A percentile compares a stretch with the other conserved stretches of the same genome.
Evolutionary conservation across 2,113 vertebrate species (phyloP).

Genomic region (Hippocampus zosterae): DNA sequence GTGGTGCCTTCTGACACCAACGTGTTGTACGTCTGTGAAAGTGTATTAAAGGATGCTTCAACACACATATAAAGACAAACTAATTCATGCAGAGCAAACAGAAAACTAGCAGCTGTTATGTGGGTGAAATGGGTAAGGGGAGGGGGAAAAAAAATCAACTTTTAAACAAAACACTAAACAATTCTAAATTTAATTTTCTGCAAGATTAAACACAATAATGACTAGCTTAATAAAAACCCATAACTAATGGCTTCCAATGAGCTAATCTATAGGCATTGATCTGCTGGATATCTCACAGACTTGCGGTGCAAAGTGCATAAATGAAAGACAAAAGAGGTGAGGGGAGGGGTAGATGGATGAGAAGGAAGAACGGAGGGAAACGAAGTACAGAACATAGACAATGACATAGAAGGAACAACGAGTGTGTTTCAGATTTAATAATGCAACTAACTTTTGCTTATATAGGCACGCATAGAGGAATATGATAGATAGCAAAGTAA

Average conservation of each 20-base stretch:
- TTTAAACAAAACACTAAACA: conserved; percentile 81
- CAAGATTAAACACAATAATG: conserved; percentile 88
- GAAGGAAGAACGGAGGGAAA: conserved; percentile 4
- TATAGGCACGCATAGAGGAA: neutral
- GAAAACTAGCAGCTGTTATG: conserved; percentile 56
- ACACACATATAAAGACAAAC: conserved; percentile 12
- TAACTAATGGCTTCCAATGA: conserved; percentile 84
- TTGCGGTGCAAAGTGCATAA: conserved; percentile 49
- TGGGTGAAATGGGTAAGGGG: conserved; percentile 34
- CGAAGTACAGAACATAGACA: neutral
- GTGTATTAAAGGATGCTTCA: neutral
- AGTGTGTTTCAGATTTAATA: neutral
- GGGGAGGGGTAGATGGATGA: neutral
- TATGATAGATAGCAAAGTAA: neutral
- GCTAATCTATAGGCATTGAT: conserved; percentile 85
- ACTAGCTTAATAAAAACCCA: conserved; percentile 84
- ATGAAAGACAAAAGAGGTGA: conserved; percentile 38
- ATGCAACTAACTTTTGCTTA: neutral
- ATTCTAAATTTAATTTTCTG: conserved; percentile 83
- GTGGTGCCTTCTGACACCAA: neutral
- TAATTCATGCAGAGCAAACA: conserved; percentile 43
- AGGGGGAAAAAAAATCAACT: conserved; percentile 67
- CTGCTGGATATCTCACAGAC: conserved; percentile 73
- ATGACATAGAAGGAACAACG: neutral
- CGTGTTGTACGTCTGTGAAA: neutral